A percentile compares a stretch with the other conserved stretches of the same genome.
Evolutionary conservation across 2,797 vertebrate genomes (phyloP).

Genomic region (Aselliscus stoliczkanus): DNA sequence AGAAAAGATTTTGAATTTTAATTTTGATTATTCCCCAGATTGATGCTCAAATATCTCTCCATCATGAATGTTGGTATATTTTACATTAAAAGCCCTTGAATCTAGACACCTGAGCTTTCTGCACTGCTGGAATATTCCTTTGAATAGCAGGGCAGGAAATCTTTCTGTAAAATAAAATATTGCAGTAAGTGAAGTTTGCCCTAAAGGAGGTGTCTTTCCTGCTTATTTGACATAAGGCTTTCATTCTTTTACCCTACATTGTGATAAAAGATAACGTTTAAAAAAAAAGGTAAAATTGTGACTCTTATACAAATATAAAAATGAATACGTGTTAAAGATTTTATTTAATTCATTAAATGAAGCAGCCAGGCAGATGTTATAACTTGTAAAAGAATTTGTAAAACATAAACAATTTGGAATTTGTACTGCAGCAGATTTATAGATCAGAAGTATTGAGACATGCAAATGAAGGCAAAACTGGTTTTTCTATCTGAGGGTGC

Average conservation of each 20-base stretch:
- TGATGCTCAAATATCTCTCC: not conserved
- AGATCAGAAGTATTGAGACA: not conserved
- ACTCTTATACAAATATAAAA: not conserved
- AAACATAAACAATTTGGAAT: too few species aligned
- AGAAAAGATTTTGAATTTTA: not conserved
- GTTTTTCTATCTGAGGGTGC: not conserved
- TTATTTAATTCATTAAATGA: not conserved
- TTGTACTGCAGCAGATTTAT: not conserved
- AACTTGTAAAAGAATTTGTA: not conserved
- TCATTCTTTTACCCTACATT: not conserved
- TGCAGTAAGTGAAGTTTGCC: not conserved
- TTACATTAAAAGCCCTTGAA: not conserved
- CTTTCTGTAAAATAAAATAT: not conserved
- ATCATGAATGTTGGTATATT: not conserved
- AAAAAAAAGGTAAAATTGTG: not conserved
- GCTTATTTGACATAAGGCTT: not conserved
- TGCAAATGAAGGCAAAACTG: not conserved
- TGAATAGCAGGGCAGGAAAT: not conserved
- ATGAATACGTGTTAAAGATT: not conserved
- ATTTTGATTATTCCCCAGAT: not conserved
- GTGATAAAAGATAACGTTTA: not conserved
- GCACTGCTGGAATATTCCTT: not conserved
- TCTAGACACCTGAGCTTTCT: not conserved
- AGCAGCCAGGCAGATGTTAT: not conserved
- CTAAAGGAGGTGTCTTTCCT: not conserved